Evolutionary conservation across 2,113 vertebrate species (phyloP).

Genomic region (Toxotes jaculatrix): DNA sequence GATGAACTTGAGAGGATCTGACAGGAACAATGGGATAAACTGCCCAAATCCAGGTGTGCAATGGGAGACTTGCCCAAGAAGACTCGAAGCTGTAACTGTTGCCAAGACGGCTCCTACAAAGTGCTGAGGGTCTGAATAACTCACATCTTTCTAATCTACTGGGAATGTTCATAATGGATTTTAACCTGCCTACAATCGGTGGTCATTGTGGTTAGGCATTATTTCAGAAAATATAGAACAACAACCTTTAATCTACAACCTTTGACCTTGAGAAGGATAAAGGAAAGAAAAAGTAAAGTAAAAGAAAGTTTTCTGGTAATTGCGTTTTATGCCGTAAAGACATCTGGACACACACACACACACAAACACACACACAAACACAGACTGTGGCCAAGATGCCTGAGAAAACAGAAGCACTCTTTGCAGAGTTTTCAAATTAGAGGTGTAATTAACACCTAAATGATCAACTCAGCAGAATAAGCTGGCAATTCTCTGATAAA

Average conservation of each 20-base stretch:
- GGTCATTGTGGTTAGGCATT: background rate
- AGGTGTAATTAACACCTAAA: conserved; percentile 75
- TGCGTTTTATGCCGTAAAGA: background rate
- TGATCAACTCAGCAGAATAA: conserved; percentile 66
- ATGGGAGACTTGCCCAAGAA: background rate
- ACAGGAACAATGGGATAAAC: background rate
- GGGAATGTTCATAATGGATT: background rate
- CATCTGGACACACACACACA: conserved; percentile 21
- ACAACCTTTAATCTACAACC: background rate
- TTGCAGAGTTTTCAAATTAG: conserved; percentile 48
- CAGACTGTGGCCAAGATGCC: conserved; percentile 27
- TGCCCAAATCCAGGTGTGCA: background rate
- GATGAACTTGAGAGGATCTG: background rate
- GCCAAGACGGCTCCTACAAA: background rate
- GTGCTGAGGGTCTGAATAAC: background rate
- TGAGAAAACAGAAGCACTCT: conserved; percentile 6
- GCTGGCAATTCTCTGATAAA: conserved; percentile 60
- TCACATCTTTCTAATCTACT: background rate
- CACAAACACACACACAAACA: background rate
- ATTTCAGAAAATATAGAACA: background rate
- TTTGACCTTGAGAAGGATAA: background rate
- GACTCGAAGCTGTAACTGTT: background rate
- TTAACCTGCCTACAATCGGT: background rate
- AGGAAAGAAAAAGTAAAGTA: background rate
- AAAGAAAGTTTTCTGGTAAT: background rate